These are phyloP conservation scores for Melanotaenia trifasciata DNA, from an alignment of 2,797 vertebrate species.

Conservation along the genomic window DNA sequence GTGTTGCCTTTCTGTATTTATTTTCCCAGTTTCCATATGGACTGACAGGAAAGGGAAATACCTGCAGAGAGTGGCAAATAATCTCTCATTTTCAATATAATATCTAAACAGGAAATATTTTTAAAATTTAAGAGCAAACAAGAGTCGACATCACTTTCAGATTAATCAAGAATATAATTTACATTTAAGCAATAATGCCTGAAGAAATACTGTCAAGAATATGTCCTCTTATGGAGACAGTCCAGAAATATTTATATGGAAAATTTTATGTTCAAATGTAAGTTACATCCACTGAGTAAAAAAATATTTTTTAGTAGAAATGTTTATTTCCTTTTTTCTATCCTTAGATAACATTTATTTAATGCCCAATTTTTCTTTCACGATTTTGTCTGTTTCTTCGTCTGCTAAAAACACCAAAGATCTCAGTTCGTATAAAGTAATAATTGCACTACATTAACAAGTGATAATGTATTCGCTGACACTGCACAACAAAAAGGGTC, in stretches of 20 bases:
- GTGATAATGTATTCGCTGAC: neutral
- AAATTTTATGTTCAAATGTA: conserved; percentile 39
- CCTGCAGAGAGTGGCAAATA: conserved; percentile 56
- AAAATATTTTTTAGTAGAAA: conserved; percentile 17
- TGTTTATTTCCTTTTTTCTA: conserved; percentile 15
- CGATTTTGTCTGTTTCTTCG: neutral
- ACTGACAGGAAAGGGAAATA: conserved; percentile 55
- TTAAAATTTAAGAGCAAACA: conserved; percentile 4
- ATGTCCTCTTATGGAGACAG: conserved; percentile 22
- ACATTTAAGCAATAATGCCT: conserved; percentile 30
- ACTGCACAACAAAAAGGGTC: neutral
- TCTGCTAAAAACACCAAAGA: neutral
- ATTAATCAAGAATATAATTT: conserved; percentile 29
- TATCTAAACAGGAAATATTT: conserved; percentile 6
- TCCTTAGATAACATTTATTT: neutral
- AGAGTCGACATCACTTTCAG: neutral
- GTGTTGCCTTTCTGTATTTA: conserved; percentile 43
- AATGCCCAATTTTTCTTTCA: neutral
- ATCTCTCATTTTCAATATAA: conserved; percentile 32
- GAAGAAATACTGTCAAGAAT: conserved; percentile 24
- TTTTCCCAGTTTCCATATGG: conserved; percentile 60
- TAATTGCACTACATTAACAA: neutral
- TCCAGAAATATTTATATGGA: conserved; percentile 21
- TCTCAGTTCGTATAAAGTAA: neutral
- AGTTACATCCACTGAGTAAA: conserved; percentile 46